Percentiles rank a stretch among this genome's conserved stretches.
These are phyloP conservation scores for Phrynocephalus vlangalii DNA, from an alignment of 2,797 vertebrate species.

Conservation along the genomic window DNA sequence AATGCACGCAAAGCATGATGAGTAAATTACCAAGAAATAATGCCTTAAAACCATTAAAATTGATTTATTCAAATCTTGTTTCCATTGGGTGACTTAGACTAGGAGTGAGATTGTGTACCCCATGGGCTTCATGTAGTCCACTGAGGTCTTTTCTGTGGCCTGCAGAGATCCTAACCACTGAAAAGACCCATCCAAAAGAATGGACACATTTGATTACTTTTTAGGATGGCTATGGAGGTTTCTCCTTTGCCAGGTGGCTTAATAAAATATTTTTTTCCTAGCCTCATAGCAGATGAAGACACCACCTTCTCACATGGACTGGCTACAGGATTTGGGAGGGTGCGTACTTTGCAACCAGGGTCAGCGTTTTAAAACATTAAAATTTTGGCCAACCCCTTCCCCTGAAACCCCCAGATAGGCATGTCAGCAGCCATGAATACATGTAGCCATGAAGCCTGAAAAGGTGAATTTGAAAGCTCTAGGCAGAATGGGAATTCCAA, in stretches of 20 bases:
- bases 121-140: background rate
- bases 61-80: background rate
- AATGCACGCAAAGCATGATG: background rate
- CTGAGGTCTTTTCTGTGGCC: too few relatives aligned
- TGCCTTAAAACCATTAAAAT: background rate
- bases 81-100: too few relatives aligned
- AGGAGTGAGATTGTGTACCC: background rate
- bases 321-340: too few relatives aligned
- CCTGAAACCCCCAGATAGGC: too few relatives aligned
- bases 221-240: background rate
- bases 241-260: background rate
- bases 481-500: background rate
- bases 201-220: background rate
- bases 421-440: too few relatives aligned
- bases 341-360: background rate
- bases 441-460: too few relatives aligned
- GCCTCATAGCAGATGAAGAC: background rate
- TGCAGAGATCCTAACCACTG: too few relatives aligned
- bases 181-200: too few relatives aligned
- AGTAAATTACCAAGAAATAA: background rate
- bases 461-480: background rate
- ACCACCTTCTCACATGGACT: too few relatives aligned
- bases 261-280: background rate
- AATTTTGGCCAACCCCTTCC: too few relatives aligned
- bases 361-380: too few relatives aligned